phyloP scores from a whole-genome alignment of 2,797 vertebrate species.

The Pangasius mekongensis region DNA sequence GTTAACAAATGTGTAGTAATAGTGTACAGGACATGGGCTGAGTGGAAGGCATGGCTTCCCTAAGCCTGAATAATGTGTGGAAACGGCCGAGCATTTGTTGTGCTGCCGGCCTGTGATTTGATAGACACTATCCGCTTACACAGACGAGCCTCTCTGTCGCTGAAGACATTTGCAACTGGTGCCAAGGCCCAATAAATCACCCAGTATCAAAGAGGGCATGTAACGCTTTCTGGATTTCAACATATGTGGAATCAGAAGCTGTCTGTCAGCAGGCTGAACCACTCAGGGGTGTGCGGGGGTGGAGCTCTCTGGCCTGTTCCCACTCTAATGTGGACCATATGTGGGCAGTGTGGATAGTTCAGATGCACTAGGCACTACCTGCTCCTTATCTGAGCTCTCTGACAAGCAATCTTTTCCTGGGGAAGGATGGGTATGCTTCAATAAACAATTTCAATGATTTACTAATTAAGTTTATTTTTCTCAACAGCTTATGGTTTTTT shows the following conservation, averaged over 20 bases:
- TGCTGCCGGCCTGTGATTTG: conserved; percentile 67
- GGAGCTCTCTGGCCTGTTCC: conserved; percentile 71
- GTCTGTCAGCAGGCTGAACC: conserved; percentile 78
- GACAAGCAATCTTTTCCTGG: conserved; percentile 59
- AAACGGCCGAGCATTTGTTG: conserved; percentile 65
- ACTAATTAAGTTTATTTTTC: conserved; percentile 9
- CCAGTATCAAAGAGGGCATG: conserved; percentile 82
- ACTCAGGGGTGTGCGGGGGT: conserved; percentile 67
- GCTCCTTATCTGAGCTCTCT: conserved; percentile 57
- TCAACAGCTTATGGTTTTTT: conserved; percentile 14
- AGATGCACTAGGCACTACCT: conserved; percentile 70
- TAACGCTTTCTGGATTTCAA: conserved; percentile 83
- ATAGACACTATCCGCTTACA: conserved; percentile 76
- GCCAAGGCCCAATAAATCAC: conserved; percentile 83
- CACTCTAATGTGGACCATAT: conserved; percentile 79
- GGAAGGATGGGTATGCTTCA: conserved; percentile 54
- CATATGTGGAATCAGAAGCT: conserved; percentile 81
- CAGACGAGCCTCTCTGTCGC: conserved; percentile 67
- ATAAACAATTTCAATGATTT: conserved; percentile 11
- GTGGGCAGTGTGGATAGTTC: conserved; percentile 71
- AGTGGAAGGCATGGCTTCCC: conserved; percentile 45
- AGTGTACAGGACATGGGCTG: conserved; percentile 41
- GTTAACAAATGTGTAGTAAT: conserved; percentile 52
- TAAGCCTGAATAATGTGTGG: conserved; percentile 61
- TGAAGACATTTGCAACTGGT: conserved; percentile 78